Percentiles rank a stretch among this genome's conserved stretches.
Evolutionary conservation across 2,797 vertebrate species (phyloP).

Genomic region (Ciconia nigra): DNA sequence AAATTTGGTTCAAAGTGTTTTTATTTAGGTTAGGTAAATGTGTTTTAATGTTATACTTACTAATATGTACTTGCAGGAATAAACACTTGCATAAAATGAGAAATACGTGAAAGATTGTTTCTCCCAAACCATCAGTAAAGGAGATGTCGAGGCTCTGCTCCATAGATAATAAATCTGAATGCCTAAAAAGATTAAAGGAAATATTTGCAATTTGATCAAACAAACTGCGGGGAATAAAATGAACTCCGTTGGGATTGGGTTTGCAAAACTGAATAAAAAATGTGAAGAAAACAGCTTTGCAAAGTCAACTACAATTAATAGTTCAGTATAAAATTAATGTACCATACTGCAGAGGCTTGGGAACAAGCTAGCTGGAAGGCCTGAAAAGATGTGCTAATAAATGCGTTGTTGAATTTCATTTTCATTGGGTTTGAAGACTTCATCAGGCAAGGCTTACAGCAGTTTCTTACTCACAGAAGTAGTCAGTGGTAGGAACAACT

Average conservation of each 20-base stretch:
- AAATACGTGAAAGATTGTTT: neutral
- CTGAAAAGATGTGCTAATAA: neutral
- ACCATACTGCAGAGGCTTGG: neutral
- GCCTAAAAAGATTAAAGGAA: constrained; percentile 56
- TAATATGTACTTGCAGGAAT: neutral
- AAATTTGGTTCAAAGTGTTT: constrained; percentile 24
- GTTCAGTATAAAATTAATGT: constrained; percentile 29
- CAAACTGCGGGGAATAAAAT: constrained; percentile 39
- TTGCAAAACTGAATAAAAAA: constrained; percentile 23
- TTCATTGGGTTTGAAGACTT: neutral
- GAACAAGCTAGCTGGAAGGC: neutral
- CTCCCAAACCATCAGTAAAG: neutral
- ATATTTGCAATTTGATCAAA: constrained; percentile 51
- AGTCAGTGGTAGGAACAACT: neutral
- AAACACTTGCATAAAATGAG: neutral
- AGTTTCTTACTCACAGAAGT: neutral
- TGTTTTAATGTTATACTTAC: neutral
- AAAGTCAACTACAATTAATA: constrained; percentile 59
- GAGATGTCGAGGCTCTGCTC: neutral
- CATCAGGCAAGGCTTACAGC: neutral
- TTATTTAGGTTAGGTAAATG: constrained; percentile 18
- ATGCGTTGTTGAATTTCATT: neutral
- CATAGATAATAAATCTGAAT: neutral
- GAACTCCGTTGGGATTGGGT: neutral
- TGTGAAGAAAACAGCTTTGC: constrained; percentile 37